Base-by-base conservation (phyloP, 2,797 vertebrate genomes). In the Naso thynnoides region DNA sequence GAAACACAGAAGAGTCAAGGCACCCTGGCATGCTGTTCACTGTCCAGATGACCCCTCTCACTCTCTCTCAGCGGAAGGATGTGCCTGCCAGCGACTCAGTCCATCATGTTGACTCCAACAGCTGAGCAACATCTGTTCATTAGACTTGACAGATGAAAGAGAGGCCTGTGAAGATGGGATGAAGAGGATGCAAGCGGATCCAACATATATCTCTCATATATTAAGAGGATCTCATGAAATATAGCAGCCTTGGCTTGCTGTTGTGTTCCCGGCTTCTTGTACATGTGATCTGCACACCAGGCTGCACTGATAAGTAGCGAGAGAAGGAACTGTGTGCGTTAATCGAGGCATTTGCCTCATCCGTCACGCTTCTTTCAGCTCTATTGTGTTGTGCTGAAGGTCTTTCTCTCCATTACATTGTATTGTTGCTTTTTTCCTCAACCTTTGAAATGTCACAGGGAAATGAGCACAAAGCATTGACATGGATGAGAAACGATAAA, bases 51-150 rank as follows among this genome's bases (percentile, higher is more conserved):
- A 92, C 92, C 92, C 82, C 73, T 78, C 84, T 86, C 78, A 82
- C 80, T 85, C 64, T 66, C 74, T 79, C 85, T 73, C 86, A 86
- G 91, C 89, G 90, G 91, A 90, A 92, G 86, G 88, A 88, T 89
- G 82, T 77, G 82, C 84, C 89, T 88, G 90, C 89, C 91, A 93
- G 89, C 86, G 48, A 82, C 83, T 88, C 88, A 55, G 88, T 94
- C 91, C 88, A 93, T 95, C 94, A 95, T 91, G 86, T 84, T 86
- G 91, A 91, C 91, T 92, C 86, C 88, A 93, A 88, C 92, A 93
- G 91, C 93, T 84, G 89, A 87, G 92, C 91, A 94, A 93, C 94
- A 95, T 95, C 95, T 95, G 95, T 92, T 95, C 95, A 94, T 94
- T 94, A 94, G 90, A 89, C 84, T 88, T 93, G 90, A 95, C 91